Evolutionary conservation across 1,140 invertebrate species (phyloP), one percentile per base, ranked within the genome.

Genomic region (Tetranychus cinnabarinus): DNA sequence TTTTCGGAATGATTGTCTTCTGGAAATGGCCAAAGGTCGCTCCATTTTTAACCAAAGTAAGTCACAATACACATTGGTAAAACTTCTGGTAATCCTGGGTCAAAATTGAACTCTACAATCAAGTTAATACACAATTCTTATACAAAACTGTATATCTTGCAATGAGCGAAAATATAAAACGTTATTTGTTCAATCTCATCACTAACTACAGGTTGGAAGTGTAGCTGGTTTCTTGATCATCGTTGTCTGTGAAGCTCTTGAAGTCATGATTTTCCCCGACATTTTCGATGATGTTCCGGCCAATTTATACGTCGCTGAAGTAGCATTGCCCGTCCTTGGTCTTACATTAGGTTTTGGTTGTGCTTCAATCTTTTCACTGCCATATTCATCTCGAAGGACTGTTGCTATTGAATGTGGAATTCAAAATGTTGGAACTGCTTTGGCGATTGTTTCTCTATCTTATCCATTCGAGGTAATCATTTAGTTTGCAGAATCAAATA

Each of bases 381-480:
- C 66, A 46, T 62, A 66, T 33, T 34, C 62, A 33, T 63, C 67
- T 31, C 37, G 70, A 39, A 63, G 72, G 61, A 75, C 74, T 6
- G 69, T 75, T 56, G 70, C 71, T 15, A 70, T 75, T 36, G 74
- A 75, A 66, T 71, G 71, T 0, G 73, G 74, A 13, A 70, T 75
- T 35, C 74, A 75, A 54, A 75, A 75, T 65, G 69, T 75, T 47
- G 69, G 69, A 31, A 68, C 68, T 12, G 68, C 69, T 2, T 45
- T 70, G 1, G 67, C 69, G 8, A 67, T 70, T 10, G 65, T 68
- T 50, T 63, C 68, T 3, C 54, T 70, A 1, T 70, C 69, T 0
- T 70, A 70, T 62, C 62, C 64, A 45, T 65, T 67, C 39, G 46
- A 66, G 31, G 67, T 68, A 64, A 63, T 59, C 48, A n/a, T 39